Conservation (phyloP, 2,113 vertebrate species). For the Egretta garzetta region DNA sequence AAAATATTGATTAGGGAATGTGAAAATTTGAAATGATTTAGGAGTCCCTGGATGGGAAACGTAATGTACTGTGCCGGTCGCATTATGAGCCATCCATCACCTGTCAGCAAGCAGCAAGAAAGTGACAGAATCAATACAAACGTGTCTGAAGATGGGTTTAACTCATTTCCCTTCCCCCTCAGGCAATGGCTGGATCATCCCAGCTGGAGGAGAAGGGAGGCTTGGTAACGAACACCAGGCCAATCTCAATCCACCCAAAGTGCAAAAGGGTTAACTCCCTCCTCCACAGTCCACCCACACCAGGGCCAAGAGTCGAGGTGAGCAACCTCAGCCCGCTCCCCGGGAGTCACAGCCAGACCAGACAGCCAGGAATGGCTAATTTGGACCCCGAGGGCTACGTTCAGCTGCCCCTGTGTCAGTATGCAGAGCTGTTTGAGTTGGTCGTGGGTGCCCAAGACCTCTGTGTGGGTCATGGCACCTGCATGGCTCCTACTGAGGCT, state of each 20-base stretch:
- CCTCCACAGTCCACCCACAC: not conserved
- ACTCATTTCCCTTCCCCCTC: conserved; percentile 75
- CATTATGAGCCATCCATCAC: conserved; percentile 79
- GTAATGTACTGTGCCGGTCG: conserved; percentile 77
- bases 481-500: not conserved
- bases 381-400: rapidly evolving
- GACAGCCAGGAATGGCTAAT: not conserved
- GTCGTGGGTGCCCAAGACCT: rapidly evolving
- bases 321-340: not conserved
- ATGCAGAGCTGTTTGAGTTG: not conserved
- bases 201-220: not conserved
- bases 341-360: rapidly evolving
- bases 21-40: conserved; percentile 84
- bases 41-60: conserved; percentile 75
- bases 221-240: not conserved
- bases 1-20: conserved; percentile 85
- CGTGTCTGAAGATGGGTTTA: conserved; percentile 77
- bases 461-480: not conserved
- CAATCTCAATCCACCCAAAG: not conserved
- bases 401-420: not conserved
- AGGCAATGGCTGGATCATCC: conserved; percentile 25
- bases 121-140: conserved; percentile 82
- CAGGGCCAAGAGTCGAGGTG: not conserved
- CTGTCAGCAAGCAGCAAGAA: conserved; percentile 78
- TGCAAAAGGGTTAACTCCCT: not conserved